Evolutionary conservation across 2,888 invertebrate genomes (phyloP).

Genomic region (Oscheius sp.): DNA sequence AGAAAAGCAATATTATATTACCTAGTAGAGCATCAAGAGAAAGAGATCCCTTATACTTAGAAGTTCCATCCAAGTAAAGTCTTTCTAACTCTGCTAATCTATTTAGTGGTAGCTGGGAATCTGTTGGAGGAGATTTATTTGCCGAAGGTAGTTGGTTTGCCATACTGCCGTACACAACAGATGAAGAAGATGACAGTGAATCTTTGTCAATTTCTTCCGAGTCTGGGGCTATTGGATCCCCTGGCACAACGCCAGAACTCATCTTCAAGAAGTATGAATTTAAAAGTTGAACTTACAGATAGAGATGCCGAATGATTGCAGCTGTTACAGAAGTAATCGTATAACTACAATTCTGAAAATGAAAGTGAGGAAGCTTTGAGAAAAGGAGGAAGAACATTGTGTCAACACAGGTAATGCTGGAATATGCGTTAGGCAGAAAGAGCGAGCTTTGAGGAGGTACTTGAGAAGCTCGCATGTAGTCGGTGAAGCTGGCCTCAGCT

Average conservation of each 20-base stretch:
- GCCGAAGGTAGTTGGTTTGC: neutral
- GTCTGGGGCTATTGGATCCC: neutral
- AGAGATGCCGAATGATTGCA: neutral
- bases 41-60: conserved; percentile 48
- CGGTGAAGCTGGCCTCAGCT: conserved; percentile 26
- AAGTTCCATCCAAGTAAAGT: conserved; percentile 58
- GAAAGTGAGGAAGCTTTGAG: neutral
- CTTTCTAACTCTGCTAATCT: conserved; percentile 47
- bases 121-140: neutral
- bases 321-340: neutral
- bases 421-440: conserved; percentile 19
- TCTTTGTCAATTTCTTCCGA: neutral
- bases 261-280: neutral
- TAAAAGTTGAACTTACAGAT: conserved; percentile 7
- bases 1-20: conserved; percentile 10
- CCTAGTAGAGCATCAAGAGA: conserved; percentile 62
- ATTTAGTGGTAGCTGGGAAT: conserved; percentile 17
- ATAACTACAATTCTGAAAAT: neutral
- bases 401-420: conserved; percentile 1
- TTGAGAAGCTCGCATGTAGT: conserved; percentile 30
- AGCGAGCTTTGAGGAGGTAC: conserved; percentile 20
- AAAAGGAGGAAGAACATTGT: neutral
- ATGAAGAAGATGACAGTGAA: conserved; percentile 10
- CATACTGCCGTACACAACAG: conserved; percentile 11
- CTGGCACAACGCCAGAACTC: conserved; percentile 14